Conservation (phyloP, 2,797 vertebrate genomes). For the Helarctos malayanus region DNA sequence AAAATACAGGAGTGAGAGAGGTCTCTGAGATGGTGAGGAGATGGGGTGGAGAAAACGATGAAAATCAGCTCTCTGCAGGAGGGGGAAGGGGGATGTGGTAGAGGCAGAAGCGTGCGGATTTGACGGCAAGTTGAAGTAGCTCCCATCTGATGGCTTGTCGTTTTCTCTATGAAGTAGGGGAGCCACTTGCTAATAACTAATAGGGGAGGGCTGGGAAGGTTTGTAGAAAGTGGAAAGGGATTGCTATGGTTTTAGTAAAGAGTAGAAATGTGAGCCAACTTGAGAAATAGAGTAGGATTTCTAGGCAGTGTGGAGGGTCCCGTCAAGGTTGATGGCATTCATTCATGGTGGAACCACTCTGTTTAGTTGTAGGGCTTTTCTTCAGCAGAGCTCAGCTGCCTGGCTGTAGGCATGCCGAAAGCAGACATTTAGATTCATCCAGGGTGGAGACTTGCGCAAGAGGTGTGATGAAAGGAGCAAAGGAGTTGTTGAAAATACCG, state of each 20-base stretch:
- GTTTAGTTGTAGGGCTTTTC: neutral
- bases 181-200: conserved; percentile 29
- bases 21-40: neutral
- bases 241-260: neutral
- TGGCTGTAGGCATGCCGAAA: neutral
- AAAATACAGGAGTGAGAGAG: neutral
- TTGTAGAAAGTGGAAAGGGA: neutral
- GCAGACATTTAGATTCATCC: conserved; percentile 22
- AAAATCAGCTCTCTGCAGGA: neutral
- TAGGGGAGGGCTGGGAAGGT: neutral
- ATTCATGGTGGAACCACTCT: neutral
- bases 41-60: neutral
- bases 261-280: neutral
- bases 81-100: neutral
- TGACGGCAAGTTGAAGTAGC: neutral
- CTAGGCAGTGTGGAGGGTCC: neutral
- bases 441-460: neutral
- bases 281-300: conserved; percentile 3
- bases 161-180: neutral
- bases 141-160: neutral
- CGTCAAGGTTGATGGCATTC: neutral
- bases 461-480: conserved; percentile 29
- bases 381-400: neutral
- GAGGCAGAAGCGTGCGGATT: neutral
- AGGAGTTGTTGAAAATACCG: conserved; percentile 35